Conservation (phyloP, 1,140 invertebrate species). For the Aleiodes sp. region DNA sequence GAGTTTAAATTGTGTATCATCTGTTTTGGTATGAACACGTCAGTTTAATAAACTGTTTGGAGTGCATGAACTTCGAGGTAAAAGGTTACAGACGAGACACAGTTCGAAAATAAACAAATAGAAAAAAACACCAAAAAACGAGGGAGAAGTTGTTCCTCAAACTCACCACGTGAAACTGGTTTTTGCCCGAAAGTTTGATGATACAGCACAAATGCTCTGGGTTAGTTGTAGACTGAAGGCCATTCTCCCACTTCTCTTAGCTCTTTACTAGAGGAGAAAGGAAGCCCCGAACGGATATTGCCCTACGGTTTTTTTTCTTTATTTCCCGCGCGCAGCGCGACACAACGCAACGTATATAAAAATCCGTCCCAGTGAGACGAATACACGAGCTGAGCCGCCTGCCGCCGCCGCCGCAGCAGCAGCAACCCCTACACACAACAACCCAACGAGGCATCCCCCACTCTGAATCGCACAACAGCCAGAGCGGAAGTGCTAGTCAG, state of each 20-base stretch:
- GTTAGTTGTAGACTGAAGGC: neutral
- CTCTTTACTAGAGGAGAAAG: no score
- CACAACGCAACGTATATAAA: conserved; percentile 22
- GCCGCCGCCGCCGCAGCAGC: conserved; percentile 46
- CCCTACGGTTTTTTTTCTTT: no score
- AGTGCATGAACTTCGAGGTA: neutral
- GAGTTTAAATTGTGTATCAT: neutral
- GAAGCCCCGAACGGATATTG: conserved; percentile 29
- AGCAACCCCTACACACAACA: conserved; percentile 63
- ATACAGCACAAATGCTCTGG: neutral
- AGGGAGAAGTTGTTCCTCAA: neutral
- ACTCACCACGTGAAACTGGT: conserved; percentile 9
- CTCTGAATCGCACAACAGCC: conserved; percentile 66
- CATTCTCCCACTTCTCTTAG: no score
- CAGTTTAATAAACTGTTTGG: conserved; percentile 4
- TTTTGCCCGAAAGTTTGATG: neutral
- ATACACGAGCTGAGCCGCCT: conserved; percentile 47
- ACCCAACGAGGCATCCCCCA: conserved; percentile 63
- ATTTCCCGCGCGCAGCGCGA: conserved; percentile 53
- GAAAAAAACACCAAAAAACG: neutral
- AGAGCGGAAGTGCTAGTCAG: conserved; percentile 67
- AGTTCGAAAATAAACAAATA: neutral
- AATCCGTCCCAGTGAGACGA: conserved; percentile 27
- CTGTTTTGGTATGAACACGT: neutral
- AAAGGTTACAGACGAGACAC: neutral